A percentile compares a stretch with the other conserved stretches of the same genome.
Evolutionary conservation across 2,797 vertebrate species (phyloP).

Genomic region (Ataeniobius toweri): DNA sequence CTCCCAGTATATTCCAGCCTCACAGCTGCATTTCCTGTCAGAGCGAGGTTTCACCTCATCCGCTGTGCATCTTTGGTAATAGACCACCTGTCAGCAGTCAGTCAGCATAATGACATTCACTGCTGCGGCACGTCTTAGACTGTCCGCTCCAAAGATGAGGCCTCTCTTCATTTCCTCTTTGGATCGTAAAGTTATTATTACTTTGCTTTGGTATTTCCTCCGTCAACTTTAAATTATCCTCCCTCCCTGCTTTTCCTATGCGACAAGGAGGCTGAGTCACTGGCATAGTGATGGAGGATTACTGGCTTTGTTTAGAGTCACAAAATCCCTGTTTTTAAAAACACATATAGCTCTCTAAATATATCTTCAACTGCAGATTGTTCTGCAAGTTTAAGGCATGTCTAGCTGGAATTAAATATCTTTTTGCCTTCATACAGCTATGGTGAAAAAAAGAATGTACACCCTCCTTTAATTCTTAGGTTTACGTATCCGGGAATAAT

Average conservation of each 20-base stretch:
- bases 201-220: slow-evolving; percentile 66
- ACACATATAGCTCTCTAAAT: slow-evolving; percentile 9
- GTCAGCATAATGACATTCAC: slow-evolving; percentile 71
- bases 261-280: slow-evolving; percentile 4
- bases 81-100: slow-evolving; percentile 72
- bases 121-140: slow-evolving; percentile 43
- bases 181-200: slow-evolving; percentile 66
- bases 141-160: slow-evolving; percentile 61
- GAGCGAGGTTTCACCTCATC: slow-evolving; percentile 32
- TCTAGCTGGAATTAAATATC: not conserved
- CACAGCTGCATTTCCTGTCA: slow-evolving; percentile 60
- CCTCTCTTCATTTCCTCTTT: slow-evolving; percentile 76
- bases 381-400: not conserved
- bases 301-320: slow-evolving; percentile 15
- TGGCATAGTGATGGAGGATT: slow-evolving; percentile 1
- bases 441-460: not conserved
- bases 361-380: slow-evolving; percentile 20
- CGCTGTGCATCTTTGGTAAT: slow-evolving; percentile 65
- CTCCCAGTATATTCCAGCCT: slow-evolving; percentile 22
- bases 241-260: slow-evolving; percentile 30
- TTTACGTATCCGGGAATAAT: not conserved
- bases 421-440: not conserved
- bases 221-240: slow-evolving; percentile 72
- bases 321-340: slow-evolving; percentile 6
- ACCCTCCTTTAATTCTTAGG: not conserved